Evolutionary conservation across 2,113 vertebrate species (phyloP), one percentile per base, ranked within the genome.

Genomic region (Sula dactylatra): DNA sequence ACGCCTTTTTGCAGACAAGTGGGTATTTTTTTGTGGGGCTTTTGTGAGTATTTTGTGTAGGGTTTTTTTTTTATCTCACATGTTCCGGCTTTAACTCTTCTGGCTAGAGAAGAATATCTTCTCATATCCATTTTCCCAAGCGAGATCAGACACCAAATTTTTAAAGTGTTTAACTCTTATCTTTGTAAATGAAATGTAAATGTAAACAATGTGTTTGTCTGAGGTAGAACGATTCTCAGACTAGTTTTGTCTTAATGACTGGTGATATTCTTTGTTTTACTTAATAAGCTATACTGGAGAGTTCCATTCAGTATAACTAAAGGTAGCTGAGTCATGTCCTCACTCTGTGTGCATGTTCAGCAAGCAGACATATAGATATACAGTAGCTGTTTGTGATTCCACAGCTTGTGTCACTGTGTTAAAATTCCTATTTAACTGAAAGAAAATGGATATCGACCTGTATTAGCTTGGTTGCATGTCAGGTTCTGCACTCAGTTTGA

Each of bases 371-470:
- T 82, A 90, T 9, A 96, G 94, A 94, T 82, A 90, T 24, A 92
- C 66, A 88, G 82, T 73, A 90, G 67, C 72, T 54, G 38, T 95
- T 96, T 91, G 82, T 93, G 83, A 98, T 98, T 93, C 85, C 88
- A 79, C 45, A 32, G 90, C 72, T 93, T 78, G 34, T 97, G 64
- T 90, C 95, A 93, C 82, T 65, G 83, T 97, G 95, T 95, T 97
- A 96, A 97, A 96, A 97, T 96, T 98, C 93, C 97, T 98, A 83
- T 98, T 97, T 98, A 98, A 98, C 94, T 64, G 97, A 97, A 97
- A 97, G 98, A 98, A 98, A 98, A 98, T 98, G 79, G 78, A 44
- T 98, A 98, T 98, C 21, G 93, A 98, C 92, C 96, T 97, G 74
- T 94, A 97, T 97, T 97, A 97, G 91, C 94, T 93, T 98, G 96